Percentiles rank a stretch among this genome's conserved stretches.
phyloP scores from a whole-genome alignment of 2,113 vertebrate species.

The Podocnemis expansa region DNA sequence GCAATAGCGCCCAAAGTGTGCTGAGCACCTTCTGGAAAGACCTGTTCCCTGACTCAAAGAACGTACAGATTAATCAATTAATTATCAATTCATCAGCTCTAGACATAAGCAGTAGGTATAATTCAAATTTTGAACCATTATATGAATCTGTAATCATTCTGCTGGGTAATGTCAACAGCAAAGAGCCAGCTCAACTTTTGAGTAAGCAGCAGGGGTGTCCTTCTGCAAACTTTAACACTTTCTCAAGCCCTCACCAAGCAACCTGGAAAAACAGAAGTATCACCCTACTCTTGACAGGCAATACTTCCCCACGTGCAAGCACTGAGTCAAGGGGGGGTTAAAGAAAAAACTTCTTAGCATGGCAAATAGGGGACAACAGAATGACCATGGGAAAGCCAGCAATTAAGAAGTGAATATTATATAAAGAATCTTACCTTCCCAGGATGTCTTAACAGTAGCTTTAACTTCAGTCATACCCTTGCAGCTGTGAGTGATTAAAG shows the following conservation, averaged over 20 bases:
- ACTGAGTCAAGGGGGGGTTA: background rate
- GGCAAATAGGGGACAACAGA: background rate
- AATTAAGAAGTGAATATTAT: background rate
- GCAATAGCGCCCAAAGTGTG: fast-evolving
- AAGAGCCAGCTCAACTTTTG: background rate
- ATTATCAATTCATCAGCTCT: background rate
- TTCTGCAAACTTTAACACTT: background rate
- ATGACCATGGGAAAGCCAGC: no score
- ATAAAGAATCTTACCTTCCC: background rate
- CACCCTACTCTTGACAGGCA: background rate
- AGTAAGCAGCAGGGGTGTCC: no score
- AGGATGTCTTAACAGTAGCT: background rate
- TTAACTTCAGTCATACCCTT: background rate
- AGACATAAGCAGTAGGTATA: background rate
- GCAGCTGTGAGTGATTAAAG: background rate
- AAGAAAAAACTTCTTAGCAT: background rate
- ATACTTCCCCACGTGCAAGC: background rate
- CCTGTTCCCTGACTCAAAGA: background rate
- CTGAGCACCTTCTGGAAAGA: background rate
- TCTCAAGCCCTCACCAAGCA: background rate
- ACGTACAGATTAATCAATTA: background rate
- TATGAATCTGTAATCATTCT: background rate
- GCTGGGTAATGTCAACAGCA: background rate
- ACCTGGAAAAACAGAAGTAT: background rate
- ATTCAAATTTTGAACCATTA: background rate